Conservation (phyloP, 2,888 invertebrate species). For the Rhingia campestris region DNA sequence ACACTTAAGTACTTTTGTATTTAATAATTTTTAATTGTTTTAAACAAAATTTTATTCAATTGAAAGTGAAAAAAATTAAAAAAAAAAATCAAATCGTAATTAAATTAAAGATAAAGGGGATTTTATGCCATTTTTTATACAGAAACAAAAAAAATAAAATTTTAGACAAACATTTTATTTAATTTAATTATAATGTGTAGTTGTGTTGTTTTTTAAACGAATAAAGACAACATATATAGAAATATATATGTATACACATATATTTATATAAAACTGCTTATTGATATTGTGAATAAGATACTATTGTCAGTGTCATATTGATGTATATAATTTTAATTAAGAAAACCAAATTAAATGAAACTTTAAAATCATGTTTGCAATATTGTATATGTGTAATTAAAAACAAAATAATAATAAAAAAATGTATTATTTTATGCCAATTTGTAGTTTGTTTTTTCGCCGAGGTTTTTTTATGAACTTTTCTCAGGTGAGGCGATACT, state of each 20-base stretch:
- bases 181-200: constrained; percentile 38
- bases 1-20: constrained; percentile 55
- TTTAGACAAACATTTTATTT: constrained; percentile 57
- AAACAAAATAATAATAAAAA: constrained; percentile 45
- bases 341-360: constrained; percentile 62
- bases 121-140: constrained; percentile 60
- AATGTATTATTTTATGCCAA: constrained; percentile 71
- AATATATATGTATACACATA: constrained; percentile 19
- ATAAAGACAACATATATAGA: constrained; percentile 44
- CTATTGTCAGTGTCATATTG: constrained; percentile 75
- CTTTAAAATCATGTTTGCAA: constrained; percentile 75
- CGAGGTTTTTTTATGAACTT: too few species aligned
- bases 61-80: constrained; percentile 33
- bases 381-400: constrained; percentile 80
- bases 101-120: constrained; percentile 32
- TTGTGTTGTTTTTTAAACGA: constrained; percentile 54
- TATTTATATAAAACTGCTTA: constrained; percentile 67
- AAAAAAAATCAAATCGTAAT: constrained; percentile 2
- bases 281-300: constrained; percentile 74
- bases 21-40: constrained; percentile 30
- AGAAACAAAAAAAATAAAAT: constrained; percentile 17
- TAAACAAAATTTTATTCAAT: constrained; percentile 10
- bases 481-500: too few species aligned
- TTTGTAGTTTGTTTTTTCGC: constrained; percentile 17
- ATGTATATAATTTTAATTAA: constrained; percentile 76